These are phyloP conservation scores for Heliconius congener DNA, from an alignment of 1,140 invertebrate genomes.

Conservation along the genomic window DNA sequence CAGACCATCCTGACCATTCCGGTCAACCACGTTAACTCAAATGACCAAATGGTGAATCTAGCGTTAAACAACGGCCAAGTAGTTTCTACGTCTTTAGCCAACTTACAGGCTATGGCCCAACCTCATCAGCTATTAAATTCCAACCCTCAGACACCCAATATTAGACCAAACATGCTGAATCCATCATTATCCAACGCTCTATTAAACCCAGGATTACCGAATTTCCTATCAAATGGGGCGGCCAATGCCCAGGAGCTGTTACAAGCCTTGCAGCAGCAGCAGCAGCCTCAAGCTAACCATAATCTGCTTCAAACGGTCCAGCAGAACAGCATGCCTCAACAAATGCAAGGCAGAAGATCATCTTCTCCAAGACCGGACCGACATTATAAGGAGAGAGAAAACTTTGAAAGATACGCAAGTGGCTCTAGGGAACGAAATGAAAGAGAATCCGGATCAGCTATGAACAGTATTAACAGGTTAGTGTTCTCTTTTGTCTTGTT, in stretches of 20 bases:
- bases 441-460: conserved; percentile 63
- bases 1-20: conserved; percentile 97
- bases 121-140: conserved; percentile 82
- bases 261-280: conserved; percentile 83
- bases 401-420: conserved; percentile 66
- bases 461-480: conserved; percentile 81
- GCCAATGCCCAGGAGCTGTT: conserved; percentile 84
- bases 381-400: conserved; percentile 79
- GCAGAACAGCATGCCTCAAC: conserved; percentile 72
- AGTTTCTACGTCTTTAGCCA: conserved; percentile 91
- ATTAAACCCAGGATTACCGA: conserved; percentile 85
- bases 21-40: conserved; percentile 89
- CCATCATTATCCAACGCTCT: conserved; percentile 78
- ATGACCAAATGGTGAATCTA: conserved; percentile 91
- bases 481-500: conserved; percentile 31
- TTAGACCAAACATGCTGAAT: conserved; percentile 83
- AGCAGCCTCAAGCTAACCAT: conserved; percentile 71
- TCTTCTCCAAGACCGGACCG: conserved; percentile 73
- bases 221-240: conserved; percentile 86
- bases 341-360: conserved; percentile 68
- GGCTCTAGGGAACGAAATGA: conserved; percentile 74
- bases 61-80: conserved; percentile 91
- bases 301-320: conserved; percentile 76
- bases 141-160: conserved; percentile 69
- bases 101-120: conserved; percentile 90